Percentiles rank a stretch among this genome's conserved stretches.
Conservation (phyloP, 1,140 invertebrate genomes). For the Neotoxoptera formosana region DNA sequence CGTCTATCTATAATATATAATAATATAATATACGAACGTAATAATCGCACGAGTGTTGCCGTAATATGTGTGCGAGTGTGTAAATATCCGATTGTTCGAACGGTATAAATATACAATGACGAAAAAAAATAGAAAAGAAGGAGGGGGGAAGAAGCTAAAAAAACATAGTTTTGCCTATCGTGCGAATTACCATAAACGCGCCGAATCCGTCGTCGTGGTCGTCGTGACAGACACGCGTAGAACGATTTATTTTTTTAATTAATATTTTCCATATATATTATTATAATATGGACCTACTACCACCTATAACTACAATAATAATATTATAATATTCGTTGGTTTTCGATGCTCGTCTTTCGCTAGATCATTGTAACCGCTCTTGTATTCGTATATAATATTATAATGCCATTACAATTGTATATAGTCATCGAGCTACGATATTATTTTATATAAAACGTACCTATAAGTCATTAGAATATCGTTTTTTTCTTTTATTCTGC, state of each 20-base stretch:
- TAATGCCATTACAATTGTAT: too few species aligned
- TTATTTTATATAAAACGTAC: too few species aligned
- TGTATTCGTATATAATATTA: not conserved
- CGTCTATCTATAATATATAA: not conserved
- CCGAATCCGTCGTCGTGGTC: not conserved
- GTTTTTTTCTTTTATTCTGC: not conserved
- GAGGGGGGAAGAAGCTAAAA: not conserved
- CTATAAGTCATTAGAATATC: too few species aligned
- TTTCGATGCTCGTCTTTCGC: not conserved
- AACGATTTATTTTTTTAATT: not conserved
- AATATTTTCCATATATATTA: not conserved
- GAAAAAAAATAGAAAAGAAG: not conserved
- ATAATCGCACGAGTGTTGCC: not conserved
- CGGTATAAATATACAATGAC: not conserved
- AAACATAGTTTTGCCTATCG: not conserved
- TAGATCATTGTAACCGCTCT: not conserved
- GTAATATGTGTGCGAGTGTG: constrained; percentile 3
- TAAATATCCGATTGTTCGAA: not conserved
- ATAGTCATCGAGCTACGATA: not conserved
- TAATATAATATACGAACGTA: not conserved
- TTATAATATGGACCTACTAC: not conserved
- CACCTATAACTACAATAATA: not conserved
- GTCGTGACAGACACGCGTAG: not conserved
- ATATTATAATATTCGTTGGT: not conserved
- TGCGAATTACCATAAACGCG: not conserved